Evolutionary conservation across 2,888 invertebrate genomes (phyloP).

Genomic region (Drosophila austrosaltans): DNA sequence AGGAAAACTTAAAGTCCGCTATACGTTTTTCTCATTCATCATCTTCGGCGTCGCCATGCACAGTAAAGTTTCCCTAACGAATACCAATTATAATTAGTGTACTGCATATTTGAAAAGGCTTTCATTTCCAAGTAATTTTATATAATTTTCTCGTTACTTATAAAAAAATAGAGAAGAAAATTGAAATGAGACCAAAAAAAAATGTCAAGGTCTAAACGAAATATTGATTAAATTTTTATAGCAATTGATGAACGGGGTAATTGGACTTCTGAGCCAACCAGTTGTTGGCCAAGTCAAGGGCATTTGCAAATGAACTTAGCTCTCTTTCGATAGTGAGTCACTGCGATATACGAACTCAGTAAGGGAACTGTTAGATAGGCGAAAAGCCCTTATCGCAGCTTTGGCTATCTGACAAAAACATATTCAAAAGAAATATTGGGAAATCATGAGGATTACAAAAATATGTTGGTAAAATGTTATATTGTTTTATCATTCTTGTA

Average conservation of each 20-base stretch:
- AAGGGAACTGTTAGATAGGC: background rate
- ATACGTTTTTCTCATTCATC: background rate
- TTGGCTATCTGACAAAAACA: slow-evolving; percentile 10
- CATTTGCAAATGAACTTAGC: background rate
- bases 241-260: slow-evolving; percentile 16
- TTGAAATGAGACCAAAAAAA: background rate
- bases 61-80: background rate
- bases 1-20: slow-evolving; percentile 12
- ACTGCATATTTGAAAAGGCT: slow-evolving; percentile 13
- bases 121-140: slow-evolving; percentile 18
- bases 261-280: slow-evolving; percentile 16
- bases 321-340: background rate
- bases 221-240: slow-evolving; percentile 38
- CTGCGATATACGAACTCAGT: background rate
- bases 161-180: background rate
- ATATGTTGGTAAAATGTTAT: slow-evolving; percentile 17
- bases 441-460: slow-evolving; percentile 35
- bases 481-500: background rate
- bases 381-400: slow-evolving; percentile 9
- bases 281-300: slow-evolving; percentile 3
- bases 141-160: slow-evolving; percentile 5
- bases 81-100: slow-evolving; percentile 15
- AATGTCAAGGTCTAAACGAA: slow-evolving; percentile 45
- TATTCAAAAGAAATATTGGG: slow-evolving; percentile 36
- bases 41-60: background rate